These are phyloP conservation scores for Dorcus hopei DNA, from an alignment of 2,888 invertebrate species.

Conservation along the genomic window DNA sequence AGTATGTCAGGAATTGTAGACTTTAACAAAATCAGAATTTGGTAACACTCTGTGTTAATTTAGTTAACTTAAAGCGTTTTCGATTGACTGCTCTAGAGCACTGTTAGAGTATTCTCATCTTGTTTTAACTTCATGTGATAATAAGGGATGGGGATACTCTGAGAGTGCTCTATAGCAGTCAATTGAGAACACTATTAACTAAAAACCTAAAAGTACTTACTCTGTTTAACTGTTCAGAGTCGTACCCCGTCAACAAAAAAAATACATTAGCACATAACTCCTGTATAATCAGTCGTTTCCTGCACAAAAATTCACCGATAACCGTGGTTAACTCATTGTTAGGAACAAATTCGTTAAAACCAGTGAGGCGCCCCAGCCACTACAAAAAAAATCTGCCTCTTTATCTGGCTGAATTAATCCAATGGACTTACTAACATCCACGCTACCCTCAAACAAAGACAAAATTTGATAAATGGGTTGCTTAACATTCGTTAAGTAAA, in stretches of 20 bases:
- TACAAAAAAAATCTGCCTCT: neutral
- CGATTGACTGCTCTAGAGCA: too few relatives aligned
- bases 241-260: conserved; percentile 62
- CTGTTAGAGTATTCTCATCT: too few relatives aligned
- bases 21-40: neutral
- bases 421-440: conserved; percentile 1
- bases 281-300: conserved; percentile 54
- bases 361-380: conserved; percentile 3
- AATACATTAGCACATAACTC: conserved; percentile 63
- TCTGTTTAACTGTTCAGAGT: conserved; percentile 53
- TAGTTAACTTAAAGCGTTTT: too few relatives aligned
- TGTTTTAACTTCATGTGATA: too few relatives aligned
- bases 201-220: conserved; percentile 38
- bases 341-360: conserved; percentile 58
- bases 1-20: conserved; percentile 26
- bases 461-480: conserved; percentile 43
- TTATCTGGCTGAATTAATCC: neutral
- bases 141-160: too few relatives aligned
- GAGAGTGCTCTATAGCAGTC: too few relatives aligned
- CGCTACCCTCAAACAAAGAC: conserved; percentile 2
- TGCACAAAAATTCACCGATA: conserved; percentile 56
- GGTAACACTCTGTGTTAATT: too few relatives aligned
- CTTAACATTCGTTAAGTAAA: conserved; percentile 51
- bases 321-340: conserved; percentile 49
- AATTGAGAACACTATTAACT: neutral